A percentile compares a stretch with the other conserved stretches of the same genome.
These are phyloP conservation scores for Brevimyrus niger DNA, from an alignment of 2,113 vertebrate genomes.

Conservation along the genomic window DNA sequence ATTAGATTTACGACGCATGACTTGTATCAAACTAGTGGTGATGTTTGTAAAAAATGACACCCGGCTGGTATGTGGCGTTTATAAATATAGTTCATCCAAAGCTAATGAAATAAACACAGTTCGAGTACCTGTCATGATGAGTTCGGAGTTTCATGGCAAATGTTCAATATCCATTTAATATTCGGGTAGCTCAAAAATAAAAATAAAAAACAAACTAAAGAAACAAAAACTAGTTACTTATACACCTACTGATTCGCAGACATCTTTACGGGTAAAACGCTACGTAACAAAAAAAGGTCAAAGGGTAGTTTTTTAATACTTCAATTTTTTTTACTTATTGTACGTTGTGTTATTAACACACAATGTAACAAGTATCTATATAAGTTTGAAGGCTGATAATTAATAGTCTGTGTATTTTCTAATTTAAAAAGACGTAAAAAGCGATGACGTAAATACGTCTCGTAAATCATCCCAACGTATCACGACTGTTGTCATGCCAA, in stretches of 20 bases:
- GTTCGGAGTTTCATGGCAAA: constrained; percentile 62
- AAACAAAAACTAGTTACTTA: constrained; percentile 35
- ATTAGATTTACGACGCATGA: not conserved
- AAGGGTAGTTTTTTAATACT: not conserved
- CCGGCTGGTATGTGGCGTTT: not conserved
- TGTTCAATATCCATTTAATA: constrained; percentile 44
- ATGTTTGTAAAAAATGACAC: constrained; percentile 1
- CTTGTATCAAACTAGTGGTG: not conserved
- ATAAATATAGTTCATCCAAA: not conserved
- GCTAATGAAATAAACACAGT: not conserved
- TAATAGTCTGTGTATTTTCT: not conserved
- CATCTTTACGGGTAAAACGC: constrained; percentile 40
- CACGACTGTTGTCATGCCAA: not conserved
- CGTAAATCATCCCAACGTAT: not conserved
- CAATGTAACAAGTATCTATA: not conserved
- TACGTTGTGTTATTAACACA: not conserved
- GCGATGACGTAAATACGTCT: not conserved
- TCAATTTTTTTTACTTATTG: not conserved
- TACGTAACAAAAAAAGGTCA: constrained; percentile 21
- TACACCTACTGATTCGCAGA: constrained; percentile 30
- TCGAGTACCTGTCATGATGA: constrained; percentile 67
- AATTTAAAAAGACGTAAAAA: not conserved
- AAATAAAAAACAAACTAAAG: constrained; percentile 35
- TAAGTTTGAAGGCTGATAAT: not conserved
- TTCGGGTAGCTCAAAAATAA: constrained; percentile 14